Conservation (phyloP, 2,797 vertebrate genomes). For the Karalla daura region DNA sequence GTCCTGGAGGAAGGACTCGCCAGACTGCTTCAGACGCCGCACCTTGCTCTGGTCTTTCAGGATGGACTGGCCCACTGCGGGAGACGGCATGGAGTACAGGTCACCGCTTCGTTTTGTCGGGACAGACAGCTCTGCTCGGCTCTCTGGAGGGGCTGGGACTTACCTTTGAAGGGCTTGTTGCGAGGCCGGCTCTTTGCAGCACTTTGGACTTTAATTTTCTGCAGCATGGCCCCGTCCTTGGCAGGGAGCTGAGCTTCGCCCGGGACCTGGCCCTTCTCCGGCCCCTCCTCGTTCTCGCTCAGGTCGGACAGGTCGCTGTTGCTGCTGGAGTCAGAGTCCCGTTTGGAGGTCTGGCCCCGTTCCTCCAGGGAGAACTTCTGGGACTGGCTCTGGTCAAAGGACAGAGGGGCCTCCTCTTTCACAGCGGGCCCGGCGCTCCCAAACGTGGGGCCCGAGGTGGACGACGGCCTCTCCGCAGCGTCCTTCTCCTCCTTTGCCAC, state of each 20-base stretch:
- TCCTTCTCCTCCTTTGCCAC: conserved; percentile 85
- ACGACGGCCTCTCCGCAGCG: conserved; percentile 83
- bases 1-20: conserved; percentile 98
- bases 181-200: conserved; percentile 91
- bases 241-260: conserved; percentile 83
- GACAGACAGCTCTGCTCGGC: no score
- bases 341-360: conserved; percentile 90
- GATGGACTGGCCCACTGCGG: conserved; percentile 94
- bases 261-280: conserved; percentile 86
- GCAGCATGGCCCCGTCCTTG: conserved; percentile 83
- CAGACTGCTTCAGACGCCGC: conserved; percentile 96
- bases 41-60: conserved; percentile 97
- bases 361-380: conserved; percentile 96
- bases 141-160: not conserved
- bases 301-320: conserved; percentile 98
- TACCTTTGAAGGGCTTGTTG: conserved; percentile 96
- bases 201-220: conserved; percentile 90
- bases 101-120: not conserved
- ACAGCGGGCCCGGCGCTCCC: conserved; percentile 67
- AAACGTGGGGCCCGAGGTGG: conserved; percentile 81
- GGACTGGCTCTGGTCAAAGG: conserved; percentile 89
- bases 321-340: conserved; percentile 95
- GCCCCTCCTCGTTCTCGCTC: conserved; percentile 94
- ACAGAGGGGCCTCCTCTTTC: conserved; percentile 82
- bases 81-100: conserved; percentile 34